Percentiles rank a stretch among this genome's conserved stretches.
Conservation (phyloP, 2,113 vertebrate genomes). For the Perognathus longimembris region DNA sequence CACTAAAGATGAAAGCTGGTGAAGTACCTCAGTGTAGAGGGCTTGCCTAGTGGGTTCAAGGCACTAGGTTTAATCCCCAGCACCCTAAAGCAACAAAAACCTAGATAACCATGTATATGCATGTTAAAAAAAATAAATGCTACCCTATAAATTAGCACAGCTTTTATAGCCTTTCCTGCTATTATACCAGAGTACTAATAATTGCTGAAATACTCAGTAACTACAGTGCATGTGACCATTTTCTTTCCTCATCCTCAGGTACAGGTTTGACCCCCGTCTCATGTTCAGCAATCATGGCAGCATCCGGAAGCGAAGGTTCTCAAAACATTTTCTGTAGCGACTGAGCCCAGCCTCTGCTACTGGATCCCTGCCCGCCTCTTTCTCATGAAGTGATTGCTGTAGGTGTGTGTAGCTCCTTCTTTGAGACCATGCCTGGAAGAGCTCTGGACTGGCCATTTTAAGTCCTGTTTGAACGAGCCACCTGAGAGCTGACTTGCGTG, state of each 20-base stretch:
- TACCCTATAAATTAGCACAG: background rate
- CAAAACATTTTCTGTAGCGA: constrained; percentile 79
- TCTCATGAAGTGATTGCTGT: constrained; percentile 80
- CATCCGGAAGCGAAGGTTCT: constrained; percentile 83
- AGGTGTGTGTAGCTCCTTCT: constrained; percentile 78
- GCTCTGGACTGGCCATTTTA: constrained; percentile 76
- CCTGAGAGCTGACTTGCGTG: constrained; percentile 83
- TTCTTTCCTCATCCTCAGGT: constrained; percentile 73
- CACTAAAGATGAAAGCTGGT: background rate
- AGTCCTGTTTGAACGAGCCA: constrained; percentile 71
- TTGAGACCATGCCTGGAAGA: constrained; percentile 76
- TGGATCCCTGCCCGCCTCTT: constrained; percentile 70
- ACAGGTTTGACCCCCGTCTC: constrained; percentile 89
- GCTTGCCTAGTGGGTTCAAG: background rate
- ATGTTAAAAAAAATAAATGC: background rate
- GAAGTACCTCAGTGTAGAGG: background rate
- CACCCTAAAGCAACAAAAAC: background rate
- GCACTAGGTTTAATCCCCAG: background rate
- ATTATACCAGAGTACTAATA: background rate
- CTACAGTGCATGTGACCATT: background rate
- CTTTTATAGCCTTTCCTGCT: background rate
- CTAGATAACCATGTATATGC: background rate
- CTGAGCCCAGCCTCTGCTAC: background rate
- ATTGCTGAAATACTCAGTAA: background rate
- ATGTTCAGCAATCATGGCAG: constrained; percentile 86